Conservation (phyloP, 1,140 invertebrate species). For the Thalassaphorura encarpata region DNA sequence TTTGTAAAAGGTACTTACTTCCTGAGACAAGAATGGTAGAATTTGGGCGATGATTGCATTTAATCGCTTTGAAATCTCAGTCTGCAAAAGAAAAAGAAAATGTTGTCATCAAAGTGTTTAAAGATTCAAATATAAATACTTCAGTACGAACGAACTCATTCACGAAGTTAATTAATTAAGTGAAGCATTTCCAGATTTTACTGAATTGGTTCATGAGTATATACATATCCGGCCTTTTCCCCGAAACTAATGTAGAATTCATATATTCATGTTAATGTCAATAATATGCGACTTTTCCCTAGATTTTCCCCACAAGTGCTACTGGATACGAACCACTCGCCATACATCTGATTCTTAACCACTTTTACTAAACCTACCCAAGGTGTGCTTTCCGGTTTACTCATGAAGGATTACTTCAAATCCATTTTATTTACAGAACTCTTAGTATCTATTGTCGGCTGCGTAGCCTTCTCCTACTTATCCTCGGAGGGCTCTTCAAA, state of each 20-base stretch:
- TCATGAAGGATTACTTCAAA: too few species aligned
- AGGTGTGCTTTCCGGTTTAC: too few species aligned
- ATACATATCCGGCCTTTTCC: too few species aligned
- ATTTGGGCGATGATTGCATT: conserved; percentile 53
- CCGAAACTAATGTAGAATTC: not conserved
- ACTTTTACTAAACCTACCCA: too few species aligned
- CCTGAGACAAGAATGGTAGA: conserved; percentile 53
- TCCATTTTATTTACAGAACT: too few species aligned
- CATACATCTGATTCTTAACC: too few species aligned
- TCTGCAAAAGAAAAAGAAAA: conserved; percentile 40
- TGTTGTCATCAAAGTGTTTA: too few species aligned
- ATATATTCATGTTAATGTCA: not conserved
- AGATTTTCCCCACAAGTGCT: not conserved
- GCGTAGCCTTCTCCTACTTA: too few species aligned
- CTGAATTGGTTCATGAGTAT: not conserved
- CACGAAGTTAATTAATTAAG: not conserved
- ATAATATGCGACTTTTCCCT: not conserved
- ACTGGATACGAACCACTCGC: not conserved
- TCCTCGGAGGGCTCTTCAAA: too few species aligned
- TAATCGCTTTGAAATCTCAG: conserved; percentile 55
- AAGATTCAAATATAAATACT: too few species aligned
- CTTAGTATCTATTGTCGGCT: too few species aligned
- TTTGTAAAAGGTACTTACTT: conserved; percentile 37
- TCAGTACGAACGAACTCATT: too few species aligned
- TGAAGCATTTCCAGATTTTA: not conserved